Conservation (phyloP, 37 sponge, comb jelly and placozoan species). For the Spongia lamella region DNA sequence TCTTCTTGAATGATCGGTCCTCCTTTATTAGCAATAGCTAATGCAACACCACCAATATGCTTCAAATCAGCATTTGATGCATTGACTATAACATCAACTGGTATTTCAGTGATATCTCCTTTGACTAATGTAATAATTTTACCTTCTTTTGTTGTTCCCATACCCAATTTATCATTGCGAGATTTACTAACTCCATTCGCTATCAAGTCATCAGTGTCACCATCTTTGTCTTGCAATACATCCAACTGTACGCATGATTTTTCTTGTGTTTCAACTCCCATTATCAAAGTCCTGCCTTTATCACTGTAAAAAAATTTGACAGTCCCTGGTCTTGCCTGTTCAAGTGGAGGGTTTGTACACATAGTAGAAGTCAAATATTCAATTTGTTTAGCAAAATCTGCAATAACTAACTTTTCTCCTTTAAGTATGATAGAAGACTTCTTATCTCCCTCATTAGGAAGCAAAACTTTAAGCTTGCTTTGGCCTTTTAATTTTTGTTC, state of each 20-base stretch:
- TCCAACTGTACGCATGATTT: conserved; percentile 34
- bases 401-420: conserved; percentile 7
- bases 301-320: conserved; percentile 30
- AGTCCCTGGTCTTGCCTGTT: conserved; percentile 19
- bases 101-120: conserved; percentile 70
- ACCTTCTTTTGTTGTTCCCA: conserved; percentile 7
- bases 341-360: neutral
- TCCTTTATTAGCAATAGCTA: conserved; percentile 49
- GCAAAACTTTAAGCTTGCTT: neutral
- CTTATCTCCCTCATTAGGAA: neutral
- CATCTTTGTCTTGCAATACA: neutral
- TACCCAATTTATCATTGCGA: neutral
- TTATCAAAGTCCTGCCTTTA: conserved; percentile 1
- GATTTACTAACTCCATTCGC: neutral
- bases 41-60: conserved; percentile 66
- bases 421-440: neutral
- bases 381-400: conserved; percentile 2
- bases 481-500: neutral
- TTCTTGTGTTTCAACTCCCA: conserved; percentile 21
- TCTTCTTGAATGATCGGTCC: conserved; percentile 55
- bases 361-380: neutral
- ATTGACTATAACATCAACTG: conserved; percentile 74
- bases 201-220: neutral
- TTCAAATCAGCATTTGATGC: conserved; percentile 66
- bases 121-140: conserved; percentile 26